These are phyloP conservation scores for Monopterus albus DNA, from an alignment of 2,113 vertebrate species.

Conservation along the genomic window DNA sequence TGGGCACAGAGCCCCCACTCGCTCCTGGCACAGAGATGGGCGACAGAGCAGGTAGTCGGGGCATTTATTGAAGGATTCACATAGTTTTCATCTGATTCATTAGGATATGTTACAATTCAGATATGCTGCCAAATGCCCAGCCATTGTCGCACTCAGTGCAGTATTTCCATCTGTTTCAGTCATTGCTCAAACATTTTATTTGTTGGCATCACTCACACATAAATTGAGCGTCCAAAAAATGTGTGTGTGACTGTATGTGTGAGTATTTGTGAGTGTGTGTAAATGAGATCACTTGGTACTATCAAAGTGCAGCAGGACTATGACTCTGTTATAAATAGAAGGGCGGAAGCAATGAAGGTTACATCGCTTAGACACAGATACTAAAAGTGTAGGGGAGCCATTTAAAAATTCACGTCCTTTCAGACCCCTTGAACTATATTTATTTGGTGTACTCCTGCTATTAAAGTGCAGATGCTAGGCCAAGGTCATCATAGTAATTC, in stretches of 20 bases:
- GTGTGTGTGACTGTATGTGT: slow-evolving; percentile 37
- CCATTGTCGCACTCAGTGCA: slow-evolving; percentile 52
- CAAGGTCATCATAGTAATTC: neutral
- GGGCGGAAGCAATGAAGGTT: slow-evolving; percentile 79
- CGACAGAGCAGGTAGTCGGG: slow-evolving; percentile 63
- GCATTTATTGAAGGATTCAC: slow-evolving; percentile 51
- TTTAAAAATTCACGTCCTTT: slow-evolving; percentile 45
- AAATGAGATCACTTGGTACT: slow-evolving; percentile 80
- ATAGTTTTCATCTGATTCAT: slow-evolving; percentile 74
- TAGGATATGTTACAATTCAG: slow-evolving; percentile 67
- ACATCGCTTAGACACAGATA: slow-evolving; percentile 68
- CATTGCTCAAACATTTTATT: slow-evolving; percentile 68
- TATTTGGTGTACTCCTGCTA: neutral
- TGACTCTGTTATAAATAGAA: slow-evolving; percentile 82
- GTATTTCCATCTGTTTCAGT: slow-evolving; percentile 64
- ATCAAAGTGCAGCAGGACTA: slow-evolving; percentile 79
- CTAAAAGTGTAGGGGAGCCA: slow-evolving; percentile 61
- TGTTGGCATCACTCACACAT: slow-evolving; percentile 49
- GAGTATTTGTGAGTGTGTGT: slow-evolving; percentile 63
- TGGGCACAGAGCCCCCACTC: slow-evolving; percentile 42
- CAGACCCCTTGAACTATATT: slow-evolving; percentile 2
- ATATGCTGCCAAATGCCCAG: slow-evolving; percentile 59
- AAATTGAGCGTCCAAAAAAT: slow-evolving; percentile 51
- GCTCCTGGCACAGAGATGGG: slow-evolving; percentile 52
- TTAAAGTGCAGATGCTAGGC: neutral